Evolutionary conservation across 2,888 invertebrate species (phyloP).

Genomic region (Octodonta nipae): DNA sequence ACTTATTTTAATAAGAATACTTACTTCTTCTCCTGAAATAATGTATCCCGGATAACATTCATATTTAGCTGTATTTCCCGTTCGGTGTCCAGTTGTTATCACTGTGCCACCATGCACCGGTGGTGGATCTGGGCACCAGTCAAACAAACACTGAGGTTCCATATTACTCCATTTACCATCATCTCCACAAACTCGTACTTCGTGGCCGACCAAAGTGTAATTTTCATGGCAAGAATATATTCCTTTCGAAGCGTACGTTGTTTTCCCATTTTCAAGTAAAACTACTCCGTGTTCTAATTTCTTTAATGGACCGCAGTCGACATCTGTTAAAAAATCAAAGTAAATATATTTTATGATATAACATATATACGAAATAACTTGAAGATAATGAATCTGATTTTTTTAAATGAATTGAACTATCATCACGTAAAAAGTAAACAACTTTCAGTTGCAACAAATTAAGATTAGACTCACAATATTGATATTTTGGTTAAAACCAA

Average conservation of each 20-base stretch:
- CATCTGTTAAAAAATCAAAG: conserved; percentile 47
- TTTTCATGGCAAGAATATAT: conserved; percentile 70
- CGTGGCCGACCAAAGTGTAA: conserved; percentile 67
- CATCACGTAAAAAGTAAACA: no score
- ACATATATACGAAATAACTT: conserved; percentile 1
- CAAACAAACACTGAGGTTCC: conserved; percentile 67
- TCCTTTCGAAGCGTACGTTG: conserved; percentile 66
- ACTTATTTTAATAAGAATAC: no score
- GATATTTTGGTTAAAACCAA: no score
- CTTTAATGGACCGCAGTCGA: conserved; percentile 62
- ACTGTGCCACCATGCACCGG: conserved; percentile 64
- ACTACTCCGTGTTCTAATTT: conserved; percentile 62
- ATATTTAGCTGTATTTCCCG: conserved; percentile 70
- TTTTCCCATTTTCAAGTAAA: conserved; percentile 51
- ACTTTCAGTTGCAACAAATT: no score
- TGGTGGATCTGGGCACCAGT: conserved; percentile 79
- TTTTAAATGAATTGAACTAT: no score
- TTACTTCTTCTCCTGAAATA: conserved; percentile 66
- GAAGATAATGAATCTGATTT: no score
- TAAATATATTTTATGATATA: no score
- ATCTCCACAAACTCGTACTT: conserved; percentile 57
- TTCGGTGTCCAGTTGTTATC: conserved; percentile 54
- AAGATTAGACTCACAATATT: no score
- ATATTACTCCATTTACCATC: conserved; percentile 66
- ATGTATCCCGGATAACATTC: conserved; percentile 73